A percentile compares a stretch with the other conserved stretches of the same genome.
Evolutionary conservation across 2,113 vertebrate species (phyloP).

Genomic region (Oncorhynchus masou): DNA sequence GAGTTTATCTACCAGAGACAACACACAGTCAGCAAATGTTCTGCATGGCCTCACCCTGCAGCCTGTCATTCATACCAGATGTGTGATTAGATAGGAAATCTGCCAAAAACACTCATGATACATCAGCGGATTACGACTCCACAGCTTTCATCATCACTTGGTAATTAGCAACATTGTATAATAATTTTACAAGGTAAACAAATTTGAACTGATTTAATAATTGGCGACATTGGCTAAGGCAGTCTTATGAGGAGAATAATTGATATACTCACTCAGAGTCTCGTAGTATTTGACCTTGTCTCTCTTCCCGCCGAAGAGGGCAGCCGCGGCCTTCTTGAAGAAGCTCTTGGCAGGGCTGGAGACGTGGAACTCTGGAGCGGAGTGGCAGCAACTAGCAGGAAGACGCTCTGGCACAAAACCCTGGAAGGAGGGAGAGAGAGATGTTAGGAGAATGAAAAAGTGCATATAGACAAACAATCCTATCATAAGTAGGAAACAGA

Average conservation of each 20-base stretch:
- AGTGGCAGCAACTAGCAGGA: constrained; percentile 90
- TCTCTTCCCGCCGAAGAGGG: constrained; percentile 93
- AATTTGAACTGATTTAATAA: neutral
- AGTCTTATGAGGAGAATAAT: neutral
- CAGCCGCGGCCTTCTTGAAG: constrained; percentile 96
- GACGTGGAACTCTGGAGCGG: constrained; percentile 91
- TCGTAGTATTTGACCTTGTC: constrained; percentile 97
- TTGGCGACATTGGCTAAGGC: neutral
- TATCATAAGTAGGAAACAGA: neutral
- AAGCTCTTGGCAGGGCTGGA: constrained; percentile 98
- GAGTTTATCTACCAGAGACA: constrained; percentile 76
- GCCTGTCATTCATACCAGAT: neutral
- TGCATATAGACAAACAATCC: neutral
- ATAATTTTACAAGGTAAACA: neutral
- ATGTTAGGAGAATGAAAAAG: neutral
- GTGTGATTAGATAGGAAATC: neutral
- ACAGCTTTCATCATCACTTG: neutral
- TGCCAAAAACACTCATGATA: neutral
- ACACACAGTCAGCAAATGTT: constrained; percentile 2
- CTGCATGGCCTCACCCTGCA: neutral
- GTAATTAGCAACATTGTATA: neutral
- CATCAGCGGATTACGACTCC: neutral
- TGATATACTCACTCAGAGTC: constrained; percentile 84
- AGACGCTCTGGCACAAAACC: constrained; percentile 95
- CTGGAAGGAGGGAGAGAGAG: constrained; percentile 60